A percentile compares a stretch with the other conserved stretches of the same genome.
These are phyloP conservation scores for Ernsta delagoae DNA, from an alignment of 2,888 invertebrate species.

Conservation along the genomic window DNA sequence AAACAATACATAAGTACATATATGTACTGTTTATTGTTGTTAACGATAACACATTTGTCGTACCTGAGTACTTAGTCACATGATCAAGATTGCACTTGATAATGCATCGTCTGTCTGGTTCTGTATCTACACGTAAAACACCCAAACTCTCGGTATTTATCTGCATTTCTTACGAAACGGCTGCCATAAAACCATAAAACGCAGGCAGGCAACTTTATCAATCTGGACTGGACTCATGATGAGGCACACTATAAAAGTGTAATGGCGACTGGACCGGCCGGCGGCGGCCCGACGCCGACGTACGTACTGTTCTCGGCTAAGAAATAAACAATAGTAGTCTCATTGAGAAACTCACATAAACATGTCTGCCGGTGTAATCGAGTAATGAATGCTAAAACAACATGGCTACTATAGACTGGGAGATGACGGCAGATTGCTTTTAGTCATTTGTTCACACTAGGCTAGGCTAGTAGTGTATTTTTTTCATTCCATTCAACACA, in stretches of 20 bases:
- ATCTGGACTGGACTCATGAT: slow-evolving; percentile 17
- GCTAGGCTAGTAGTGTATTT: too few species aligned
- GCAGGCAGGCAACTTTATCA: slow-evolving; percentile 19
- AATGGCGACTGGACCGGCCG: slow-evolving; percentile 35
- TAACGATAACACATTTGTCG: background rate
- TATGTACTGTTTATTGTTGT: background rate
- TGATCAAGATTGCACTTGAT: background rate
- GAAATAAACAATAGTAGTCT: slow-evolving; percentile 42
- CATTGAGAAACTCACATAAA: slow-evolving; percentile 48
- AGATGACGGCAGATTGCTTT: too few species aligned
- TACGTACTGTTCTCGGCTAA: slow-evolving; percentile 3
- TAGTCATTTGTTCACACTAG: too few species aligned
- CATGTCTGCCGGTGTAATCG: slow-evolving; percentile 44
- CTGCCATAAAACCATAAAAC: slow-evolving; percentile 11
- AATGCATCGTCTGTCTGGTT: slow-evolving; percentile 14
- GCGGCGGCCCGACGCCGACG: too few species aligned
- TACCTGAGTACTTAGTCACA: background rate
- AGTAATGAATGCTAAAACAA: slow-evolving; percentile 43
- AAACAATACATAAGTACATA: background rate
- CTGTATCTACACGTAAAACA: background rate
- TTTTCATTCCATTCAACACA: too few species aligned
- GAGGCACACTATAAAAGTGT: slow-evolving; percentile 42
- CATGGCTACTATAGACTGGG: slow-evolving; percentile 33
- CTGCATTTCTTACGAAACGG: slow-evolving; percentile 22
- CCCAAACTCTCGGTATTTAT: slow-evolving; percentile 16